A percentile compares a stretch with the other conserved stretches of the same genome.
These are phyloP conservation scores for Bombus fervidus DNA, from an alignment of 1,140 invertebrate species.

Conservation along the genomic window DNA sequence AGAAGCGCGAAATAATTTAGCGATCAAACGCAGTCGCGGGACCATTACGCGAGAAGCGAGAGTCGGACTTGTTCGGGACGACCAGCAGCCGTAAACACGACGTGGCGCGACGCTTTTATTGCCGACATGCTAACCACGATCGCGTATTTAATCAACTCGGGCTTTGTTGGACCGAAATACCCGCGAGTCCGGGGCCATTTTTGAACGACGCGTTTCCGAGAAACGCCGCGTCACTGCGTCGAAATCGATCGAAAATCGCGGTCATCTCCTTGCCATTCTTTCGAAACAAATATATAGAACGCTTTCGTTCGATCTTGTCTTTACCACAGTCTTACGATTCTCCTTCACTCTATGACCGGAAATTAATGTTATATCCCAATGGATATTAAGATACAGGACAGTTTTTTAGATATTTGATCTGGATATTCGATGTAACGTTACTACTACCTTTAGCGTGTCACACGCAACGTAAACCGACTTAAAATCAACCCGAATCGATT, in stretches of 20 bases:
- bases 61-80: background rate
- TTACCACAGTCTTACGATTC: too few relatives aligned
- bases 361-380: too few relatives aligned
- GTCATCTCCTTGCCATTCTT: background rate
- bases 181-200: conserved; percentile 27
- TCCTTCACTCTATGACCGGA: too few relatives aligned
- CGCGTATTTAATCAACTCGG: conserved; percentile 53
- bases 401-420: too few relatives aligned
- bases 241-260: conserved; percentile 21
- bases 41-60: conserved; percentile 19
- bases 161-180: conserved; percentile 52
- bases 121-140: conserved; percentile 44
- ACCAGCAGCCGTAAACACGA: conserved; percentile 45
- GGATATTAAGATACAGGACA: too few relatives aligned
- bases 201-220: conserved; percentile 6
- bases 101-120: conserved; percentile 47
- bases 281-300: background rate
- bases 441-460: too few relatives aligned
- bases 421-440: too few relatives aligned
- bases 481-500: too few relatives aligned
- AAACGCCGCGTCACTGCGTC: background rate
- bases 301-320: background rate
- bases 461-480: too few relatives aligned
- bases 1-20: conserved; percentile 39
- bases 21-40: conserved; percentile 35